phyloP scores from a whole-genome alignment of 2,888 invertebrate species.

The Melipona bicolor region DNA sequence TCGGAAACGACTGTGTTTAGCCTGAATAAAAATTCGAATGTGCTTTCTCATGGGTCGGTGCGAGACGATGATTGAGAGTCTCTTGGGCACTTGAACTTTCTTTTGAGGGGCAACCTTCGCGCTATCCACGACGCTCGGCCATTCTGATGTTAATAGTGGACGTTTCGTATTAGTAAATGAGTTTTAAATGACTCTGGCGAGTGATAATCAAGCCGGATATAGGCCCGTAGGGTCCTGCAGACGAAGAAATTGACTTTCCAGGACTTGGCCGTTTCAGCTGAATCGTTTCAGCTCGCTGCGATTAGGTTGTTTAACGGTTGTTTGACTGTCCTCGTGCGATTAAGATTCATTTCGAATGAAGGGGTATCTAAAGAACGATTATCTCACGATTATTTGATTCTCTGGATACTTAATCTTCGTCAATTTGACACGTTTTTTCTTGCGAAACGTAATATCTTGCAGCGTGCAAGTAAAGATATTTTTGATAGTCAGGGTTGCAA shows the following conservation, averaged over 20 bases:
- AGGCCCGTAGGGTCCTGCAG: not conserved
- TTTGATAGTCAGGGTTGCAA: no score
- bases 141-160: constrained; percentile 20
- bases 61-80: constrained; percentile 22
- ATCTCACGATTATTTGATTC: no score
- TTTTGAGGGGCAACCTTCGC: not conserved
- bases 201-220: constrained; percentile 15
- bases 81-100: not conserved
- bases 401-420: no score
- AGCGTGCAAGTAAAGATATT: no score
- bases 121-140: not conserved
- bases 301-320: constrained; percentile 14
- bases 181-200: constrained; percentile 19
- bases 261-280: not conserved
- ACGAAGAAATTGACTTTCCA: not conserved
- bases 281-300: not conserved
- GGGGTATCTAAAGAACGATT: no score
- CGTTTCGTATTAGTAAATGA: constrained; percentile 19
- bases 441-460: no score
- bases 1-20: not conserved
- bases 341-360: not conserved
- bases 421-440: no score
- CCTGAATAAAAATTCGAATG: not conserved
- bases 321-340: not conserved
- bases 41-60: constrained; percentile 6